Conservation (phyloP, 64 coral and sea anemone species). For the Montipora foliosa region DNA sequence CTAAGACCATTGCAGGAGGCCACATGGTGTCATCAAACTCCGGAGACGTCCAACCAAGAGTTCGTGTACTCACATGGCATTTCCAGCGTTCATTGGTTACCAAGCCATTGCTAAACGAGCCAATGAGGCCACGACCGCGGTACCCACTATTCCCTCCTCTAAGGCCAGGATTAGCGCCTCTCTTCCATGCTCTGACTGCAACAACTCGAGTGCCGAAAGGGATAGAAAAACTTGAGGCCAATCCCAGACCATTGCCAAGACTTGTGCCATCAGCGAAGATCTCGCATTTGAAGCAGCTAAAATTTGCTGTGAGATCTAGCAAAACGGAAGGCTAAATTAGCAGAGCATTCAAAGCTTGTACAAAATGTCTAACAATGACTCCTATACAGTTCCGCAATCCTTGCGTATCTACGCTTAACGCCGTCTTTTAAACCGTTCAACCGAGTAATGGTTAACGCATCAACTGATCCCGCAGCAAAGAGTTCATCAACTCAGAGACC, state of each 20-base stretch:
- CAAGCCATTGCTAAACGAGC: constrained; percentile 53
- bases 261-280: background rate
- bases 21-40: constrained; percentile 45
- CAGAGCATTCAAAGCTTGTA: too few species aligned
- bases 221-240: background rate
- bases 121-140: background rate
- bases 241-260: background rate
- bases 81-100: constrained; percentile 36
- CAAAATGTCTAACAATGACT: too few species aligned
- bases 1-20: background rate
- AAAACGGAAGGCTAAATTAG: background rate
- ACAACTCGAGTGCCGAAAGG: background rate
- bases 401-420: too few species aligned
- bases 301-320: background rate
- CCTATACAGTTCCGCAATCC: too few species aligned
- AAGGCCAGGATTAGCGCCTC: too few species aligned
- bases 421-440: too few species aligned
- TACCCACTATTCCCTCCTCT: too few species aligned
- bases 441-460: too few species aligned
- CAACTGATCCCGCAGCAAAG: too few species aligned
- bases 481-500: too few species aligned
- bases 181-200: background rate
- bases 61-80: background rate
- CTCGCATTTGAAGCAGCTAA: background rate
- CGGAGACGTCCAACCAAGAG: background rate